A percentile compares a stretch with the other conserved stretches of the same genome.
Conservation (phyloP, 92 coral and sea anemone species). For the Porites rus region DNA sequence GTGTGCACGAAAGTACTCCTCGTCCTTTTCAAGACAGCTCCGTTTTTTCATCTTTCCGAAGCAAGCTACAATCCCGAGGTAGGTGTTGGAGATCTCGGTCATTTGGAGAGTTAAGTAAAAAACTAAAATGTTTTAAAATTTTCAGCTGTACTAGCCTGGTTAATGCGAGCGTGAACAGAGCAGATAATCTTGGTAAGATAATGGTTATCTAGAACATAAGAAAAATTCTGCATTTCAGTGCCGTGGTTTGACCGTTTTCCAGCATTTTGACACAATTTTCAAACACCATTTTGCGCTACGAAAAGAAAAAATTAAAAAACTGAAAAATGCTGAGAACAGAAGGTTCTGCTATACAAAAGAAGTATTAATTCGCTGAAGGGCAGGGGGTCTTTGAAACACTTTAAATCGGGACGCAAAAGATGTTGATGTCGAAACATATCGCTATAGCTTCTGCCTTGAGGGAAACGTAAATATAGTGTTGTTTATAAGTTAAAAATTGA, state of each 20-base stretch:
- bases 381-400: background rate
- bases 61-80: background rate
- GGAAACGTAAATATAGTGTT: too few relatives aligned
- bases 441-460: too few relatives aligned
- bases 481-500: too few relatives aligned
- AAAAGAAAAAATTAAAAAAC: background rate
- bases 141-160: background rate
- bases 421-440: too few relatives aligned
- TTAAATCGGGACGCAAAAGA: background rate
- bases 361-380: constrained; percentile 3
- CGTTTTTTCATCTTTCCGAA: background rate
- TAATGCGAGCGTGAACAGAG: background rate
- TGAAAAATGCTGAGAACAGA: background rate
- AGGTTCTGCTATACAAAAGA: background rate
- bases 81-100: background rate
- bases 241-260: background rate
- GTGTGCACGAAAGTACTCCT: background rate
- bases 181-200: background rate
- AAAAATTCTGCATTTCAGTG: background rate
- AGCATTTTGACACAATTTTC: background rate
- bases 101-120: background rate
- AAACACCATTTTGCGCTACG: background rate
- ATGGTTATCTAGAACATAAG: background rate
- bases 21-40: background rate
- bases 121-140: background rate